A percentile compares a stretch with the other conserved stretches of the same genome.
These are phyloP conservation scores for Silurus glanis DNA, from an alignment of 2,113 vertebrate species.

Conservation along the genomic window DNA sequence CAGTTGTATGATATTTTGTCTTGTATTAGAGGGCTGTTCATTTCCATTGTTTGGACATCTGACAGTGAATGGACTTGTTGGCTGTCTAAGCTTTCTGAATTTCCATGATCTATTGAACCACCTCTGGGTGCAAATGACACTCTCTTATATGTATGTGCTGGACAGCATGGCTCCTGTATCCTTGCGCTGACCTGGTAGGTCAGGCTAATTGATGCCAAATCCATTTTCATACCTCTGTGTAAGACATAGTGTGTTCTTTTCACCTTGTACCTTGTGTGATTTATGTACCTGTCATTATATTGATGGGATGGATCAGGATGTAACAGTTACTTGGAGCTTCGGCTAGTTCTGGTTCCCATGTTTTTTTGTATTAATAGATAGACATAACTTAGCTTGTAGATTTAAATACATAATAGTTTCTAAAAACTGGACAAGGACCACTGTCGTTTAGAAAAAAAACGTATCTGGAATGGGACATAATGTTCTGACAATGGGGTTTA, in stretches of 20 bases:
- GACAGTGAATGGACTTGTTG: neutral
- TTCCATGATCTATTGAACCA: neutral
- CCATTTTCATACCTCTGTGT: neutral
- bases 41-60: neutral
- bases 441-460: too few species aligned
- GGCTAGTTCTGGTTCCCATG: too few species aligned
- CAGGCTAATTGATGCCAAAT: neutral
- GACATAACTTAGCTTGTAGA: too few species aligned
- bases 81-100: neutral
- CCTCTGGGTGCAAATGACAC: neutral
- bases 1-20: neutral
- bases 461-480: too few species aligned
- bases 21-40: neutral
- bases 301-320: neutral
- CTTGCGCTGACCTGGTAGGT: neutral
- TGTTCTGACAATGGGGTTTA: too few species aligned
- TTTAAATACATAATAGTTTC: too few species aligned
- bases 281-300: neutral
- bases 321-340: too few species aligned
- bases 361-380: too few species aligned
- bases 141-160: neutral
- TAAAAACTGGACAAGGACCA: too few species aligned
- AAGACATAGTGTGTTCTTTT: neutral
- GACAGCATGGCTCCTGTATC: neutral
- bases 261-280: neutral